A percentile compares a stretch with the other conserved stretches of the same genome.
phyloP scores from a whole-genome alignment of 2,888 invertebrate genomes.

The Dryocosmus kuriphilus region DNA sequence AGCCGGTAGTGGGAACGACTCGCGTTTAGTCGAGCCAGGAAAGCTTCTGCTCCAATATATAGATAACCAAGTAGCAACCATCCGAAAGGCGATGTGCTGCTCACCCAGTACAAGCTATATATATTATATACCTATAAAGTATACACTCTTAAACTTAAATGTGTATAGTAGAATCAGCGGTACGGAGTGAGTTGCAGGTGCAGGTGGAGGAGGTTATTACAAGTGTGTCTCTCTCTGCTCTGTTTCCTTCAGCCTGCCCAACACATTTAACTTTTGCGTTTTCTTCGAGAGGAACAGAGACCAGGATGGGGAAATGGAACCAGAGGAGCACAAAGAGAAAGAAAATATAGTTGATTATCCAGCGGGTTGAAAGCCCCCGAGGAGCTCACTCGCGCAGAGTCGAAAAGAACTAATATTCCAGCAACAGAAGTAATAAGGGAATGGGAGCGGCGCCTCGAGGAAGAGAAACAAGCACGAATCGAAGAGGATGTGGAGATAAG shows the following conservation, averaged over 20 bases:
- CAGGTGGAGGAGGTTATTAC: slow-evolving; percentile 66
- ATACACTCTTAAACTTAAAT: slow-evolving; percentile 14
- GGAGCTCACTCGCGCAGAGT: slow-evolving; percentile 27
- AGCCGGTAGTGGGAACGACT: slow-evolving; percentile 69
- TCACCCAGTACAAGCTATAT: background rate
- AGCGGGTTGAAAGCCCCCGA: slow-evolving; percentile 42
- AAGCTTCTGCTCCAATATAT: slow-evolving; percentile 64
- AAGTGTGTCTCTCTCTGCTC: slow-evolving; percentile 48
- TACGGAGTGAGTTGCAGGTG: slow-evolving; percentile 49
- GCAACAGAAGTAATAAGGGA: slow-evolving; percentile 43
- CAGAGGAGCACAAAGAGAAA: slow-evolving; percentile 15
- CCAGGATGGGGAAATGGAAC: slow-evolving; percentile 47
- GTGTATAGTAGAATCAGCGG: slow-evolving; percentile 35
- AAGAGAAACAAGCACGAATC: slow-evolving; percentile 15
- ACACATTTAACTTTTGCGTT: slow-evolving; percentile 66
- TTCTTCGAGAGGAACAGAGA: slow-evolving; percentile 48
- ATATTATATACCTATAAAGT: background rate
- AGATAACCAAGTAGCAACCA: slow-evolving; percentile 42
- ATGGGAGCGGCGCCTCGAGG: slow-evolving; percentile 21
- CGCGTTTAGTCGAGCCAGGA: slow-evolving; percentile 64
- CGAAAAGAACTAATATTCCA: slow-evolving; percentile 44
- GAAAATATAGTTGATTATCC: slow-evolving; percentile 44
- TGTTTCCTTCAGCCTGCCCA: slow-evolving; percentile 54
- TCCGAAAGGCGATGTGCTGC: slow-evolving; percentile 59
- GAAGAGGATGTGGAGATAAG: slow-evolving; percentile 22